Percentiles rank a stretch among this genome's conserved stretches.
Conservation (phyloP, 2,113 vertebrate genomes). For the Addax nasomaculatus region DNA sequence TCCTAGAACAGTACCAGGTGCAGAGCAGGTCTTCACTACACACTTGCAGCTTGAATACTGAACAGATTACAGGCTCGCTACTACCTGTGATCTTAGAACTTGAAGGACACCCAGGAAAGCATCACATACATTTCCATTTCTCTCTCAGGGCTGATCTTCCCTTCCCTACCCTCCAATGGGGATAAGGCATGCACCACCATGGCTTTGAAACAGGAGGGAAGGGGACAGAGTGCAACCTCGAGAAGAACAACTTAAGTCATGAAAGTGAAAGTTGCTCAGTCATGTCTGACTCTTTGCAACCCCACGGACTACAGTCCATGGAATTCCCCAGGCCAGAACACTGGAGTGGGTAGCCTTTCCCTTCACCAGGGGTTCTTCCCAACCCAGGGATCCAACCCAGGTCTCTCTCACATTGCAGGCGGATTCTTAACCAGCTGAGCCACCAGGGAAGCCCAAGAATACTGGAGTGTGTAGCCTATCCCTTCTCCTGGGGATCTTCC, state of each 20-base stretch:
- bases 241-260: background rate
- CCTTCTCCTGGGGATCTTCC: background rate
- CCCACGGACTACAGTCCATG: background rate
- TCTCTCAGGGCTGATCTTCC: background rate
- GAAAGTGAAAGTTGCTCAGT: background rate
- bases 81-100: background rate
- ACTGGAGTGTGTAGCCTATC: background rate
- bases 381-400: background rate
- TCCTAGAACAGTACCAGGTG: background rate
- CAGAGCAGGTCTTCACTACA: accelerated
- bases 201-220: background rate
- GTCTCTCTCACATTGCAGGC: accelerated
- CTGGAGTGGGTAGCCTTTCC: background rate
- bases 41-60: accelerated
- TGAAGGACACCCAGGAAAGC: background rate
- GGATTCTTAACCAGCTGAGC: background rate
- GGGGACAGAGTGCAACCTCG: background rate
- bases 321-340: background rate
- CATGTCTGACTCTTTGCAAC: background rate
- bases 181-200: background rate
- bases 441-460: background rate
- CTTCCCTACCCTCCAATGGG: too few relatives aligned
- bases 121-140: background rate
- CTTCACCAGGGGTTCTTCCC: background rate
- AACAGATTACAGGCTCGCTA: background rate